phyloP scores from a whole-genome alignment of 2,888 invertebrate species.

The Anoncus sp. region DNA sequence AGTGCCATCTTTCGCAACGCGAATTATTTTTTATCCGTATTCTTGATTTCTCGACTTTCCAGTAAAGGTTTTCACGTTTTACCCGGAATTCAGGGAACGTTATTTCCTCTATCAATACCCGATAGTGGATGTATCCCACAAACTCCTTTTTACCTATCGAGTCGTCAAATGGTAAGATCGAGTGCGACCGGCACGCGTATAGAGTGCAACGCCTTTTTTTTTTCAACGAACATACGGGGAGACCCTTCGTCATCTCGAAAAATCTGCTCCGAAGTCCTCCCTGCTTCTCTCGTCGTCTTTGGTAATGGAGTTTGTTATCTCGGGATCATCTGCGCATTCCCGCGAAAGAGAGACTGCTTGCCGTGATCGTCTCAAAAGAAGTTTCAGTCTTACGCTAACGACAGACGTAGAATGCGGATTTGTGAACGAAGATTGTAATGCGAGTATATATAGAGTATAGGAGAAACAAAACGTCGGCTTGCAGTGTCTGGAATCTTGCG shows the following conservation, averaged over 20 bases:
- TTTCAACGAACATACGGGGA: neutral
- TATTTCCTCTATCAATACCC: constrained; percentile 21
- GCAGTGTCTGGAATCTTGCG: constrained; percentile 14
- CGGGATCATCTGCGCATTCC: constrained; percentile 57
- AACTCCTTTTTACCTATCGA: constrained; percentile 40
- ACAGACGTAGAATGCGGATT: constrained; percentile 38
- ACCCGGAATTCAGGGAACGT: neutral
- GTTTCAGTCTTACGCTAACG: constrained; percentile 64
- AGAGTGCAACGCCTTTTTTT: constrained; percentile 8
- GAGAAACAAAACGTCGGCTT: constrained; percentile 19
- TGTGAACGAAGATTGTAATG: constrained; percentile 6
- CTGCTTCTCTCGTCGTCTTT: constrained; percentile 36
- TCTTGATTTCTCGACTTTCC: constrained; percentile 56
- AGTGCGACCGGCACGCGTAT: constrained; percentile 6
- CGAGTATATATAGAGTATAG: neutral
- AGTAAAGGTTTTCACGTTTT: neutral
- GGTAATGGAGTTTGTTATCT: constrained; percentile 67
- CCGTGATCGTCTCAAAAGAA: constrained; percentile 56
- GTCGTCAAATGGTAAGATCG: constrained; percentile 33
- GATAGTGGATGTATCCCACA: constrained; percentile 35
- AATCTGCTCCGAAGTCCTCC: constrained; percentile 2
- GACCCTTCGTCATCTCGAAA: constrained; percentile 35
- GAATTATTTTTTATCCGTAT: constrained; percentile 21
- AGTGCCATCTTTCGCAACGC: neutral
- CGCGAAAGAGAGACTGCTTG: constrained; percentile 12